Evolutionary conservation across 2,113 vertebrate genomes (phyloP).

Genomic region (Bombycilla garrulus): DNA sequence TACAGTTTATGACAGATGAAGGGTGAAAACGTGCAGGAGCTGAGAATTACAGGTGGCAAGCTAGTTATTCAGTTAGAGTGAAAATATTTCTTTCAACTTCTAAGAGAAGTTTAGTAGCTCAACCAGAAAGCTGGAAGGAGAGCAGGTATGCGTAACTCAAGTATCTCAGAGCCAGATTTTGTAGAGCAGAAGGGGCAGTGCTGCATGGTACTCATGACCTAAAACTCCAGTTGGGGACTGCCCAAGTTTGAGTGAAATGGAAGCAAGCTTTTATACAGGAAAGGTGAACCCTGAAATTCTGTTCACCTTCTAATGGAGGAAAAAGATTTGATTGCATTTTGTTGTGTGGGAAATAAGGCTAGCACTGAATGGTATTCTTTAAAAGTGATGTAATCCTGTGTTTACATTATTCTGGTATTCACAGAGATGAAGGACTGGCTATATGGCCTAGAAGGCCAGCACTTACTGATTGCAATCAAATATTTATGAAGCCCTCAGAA

Average conservation of each 20-base stretch:
- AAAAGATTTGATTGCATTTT: background rate
- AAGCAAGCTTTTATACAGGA: background rate
- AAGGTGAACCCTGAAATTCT: background rate
- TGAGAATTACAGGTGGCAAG: background rate
- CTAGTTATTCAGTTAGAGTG: background rate
- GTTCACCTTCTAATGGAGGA: accelerated
- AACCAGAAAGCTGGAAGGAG: background rate
- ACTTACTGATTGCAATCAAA: background rate
- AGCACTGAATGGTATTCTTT: background rate
- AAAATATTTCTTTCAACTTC: background rate
- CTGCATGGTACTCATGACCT: background rate
- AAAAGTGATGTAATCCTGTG: background rate
- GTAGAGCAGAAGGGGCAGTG: background rate
- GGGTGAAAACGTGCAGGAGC: background rate
- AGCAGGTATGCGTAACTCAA: background rate
- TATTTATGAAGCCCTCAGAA: background rate
- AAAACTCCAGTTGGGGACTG: background rate
- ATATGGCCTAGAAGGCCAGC: background rate
- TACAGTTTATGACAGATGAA: background rate
- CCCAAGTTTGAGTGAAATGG: background rate
- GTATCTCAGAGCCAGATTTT: background rate
- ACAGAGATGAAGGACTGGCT: background rate
- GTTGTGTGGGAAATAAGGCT: background rate
- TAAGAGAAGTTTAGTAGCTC: background rate
- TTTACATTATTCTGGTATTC: background rate